phyloP scores from a whole-genome alignment of 2,888 invertebrate genomes.

The Oxyteleia sp. region DNA sequence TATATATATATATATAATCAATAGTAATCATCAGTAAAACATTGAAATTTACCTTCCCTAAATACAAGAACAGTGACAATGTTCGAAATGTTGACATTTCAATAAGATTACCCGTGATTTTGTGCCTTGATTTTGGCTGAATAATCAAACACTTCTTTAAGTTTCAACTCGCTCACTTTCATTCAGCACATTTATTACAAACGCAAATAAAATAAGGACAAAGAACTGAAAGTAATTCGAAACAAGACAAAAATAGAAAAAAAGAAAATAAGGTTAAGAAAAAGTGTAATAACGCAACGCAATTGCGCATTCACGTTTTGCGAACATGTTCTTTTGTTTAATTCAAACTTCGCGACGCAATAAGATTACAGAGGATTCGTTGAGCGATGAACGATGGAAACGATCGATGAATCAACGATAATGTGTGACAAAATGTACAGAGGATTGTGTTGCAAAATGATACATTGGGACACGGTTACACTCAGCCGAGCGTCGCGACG shows the following conservation, averaged over 20 bases:
- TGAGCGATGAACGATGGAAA: slow-evolving; percentile 35
- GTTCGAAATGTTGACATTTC: background rate
- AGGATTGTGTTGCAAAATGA: slow-evolving; percentile 83
- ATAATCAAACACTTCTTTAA: background rate
- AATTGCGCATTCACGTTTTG: slow-evolving; percentile 22
- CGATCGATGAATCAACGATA: slow-evolving; percentile 47
- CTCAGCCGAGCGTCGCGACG: slow-evolving; percentile 78
- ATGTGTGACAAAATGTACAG: slow-evolving; percentile 87
- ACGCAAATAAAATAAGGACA: slow-evolving; percentile 2
- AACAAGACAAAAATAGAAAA: slow-evolving; percentile 7
- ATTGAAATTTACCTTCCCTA: background rate
- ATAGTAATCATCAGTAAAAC: background rate
- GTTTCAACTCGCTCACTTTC: slow-evolving; percentile 22
- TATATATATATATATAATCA: slow-evolving; percentile 6
- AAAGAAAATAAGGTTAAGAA: slow-evolving; percentile 15
- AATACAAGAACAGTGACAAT: background rate
- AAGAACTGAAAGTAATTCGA: background rate
- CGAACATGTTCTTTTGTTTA: slow-evolving; percentile 40
- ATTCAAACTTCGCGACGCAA: slow-evolving; percentile 44
- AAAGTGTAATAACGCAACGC: slow-evolving; percentile 15
- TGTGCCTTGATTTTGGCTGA: slow-evolving; percentile 14
- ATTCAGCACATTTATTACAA: slow-evolving; percentile 16
- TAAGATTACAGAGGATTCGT: slow-evolving; percentile 75
- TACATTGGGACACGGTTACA: slow-evolving; percentile 83
- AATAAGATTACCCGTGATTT: background rate